Base-by-base conservation (phyloP, 64 coral and sea anemone genomes). In the Stylophora pistillata region DNA sequence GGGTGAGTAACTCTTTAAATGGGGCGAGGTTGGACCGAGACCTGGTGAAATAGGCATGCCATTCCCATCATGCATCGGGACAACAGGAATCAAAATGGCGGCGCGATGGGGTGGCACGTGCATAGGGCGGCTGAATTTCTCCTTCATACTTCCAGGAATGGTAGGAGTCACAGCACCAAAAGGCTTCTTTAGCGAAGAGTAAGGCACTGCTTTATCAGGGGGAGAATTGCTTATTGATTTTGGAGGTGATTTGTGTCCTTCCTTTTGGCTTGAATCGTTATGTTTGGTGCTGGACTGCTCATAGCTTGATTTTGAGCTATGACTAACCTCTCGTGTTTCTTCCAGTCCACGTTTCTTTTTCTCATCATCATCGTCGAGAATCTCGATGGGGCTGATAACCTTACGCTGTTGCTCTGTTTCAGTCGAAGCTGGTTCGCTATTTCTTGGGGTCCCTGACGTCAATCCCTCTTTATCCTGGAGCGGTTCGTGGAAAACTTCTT, bases 281-380 rank as follows among this genome's bases (percentile, higher is more conserved):
- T 77, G 30, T 30, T 72, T 74, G 53, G 59, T 16, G 30, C n/a
- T 78, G 28, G 54, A 56, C 34, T 79, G 32, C 72, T 78, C 33
- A 55, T 69, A 65, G 23, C 30, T 89, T 53, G 30, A 17, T 23
- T 58, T 32, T 30, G 17, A 77, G 41, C 20, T 71, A 9, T 78
- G 64, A 0, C 15, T 30, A 11, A 16, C 3, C 58, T 74, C 77
- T 66, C 60, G 68, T 16, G 68, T 78, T 26, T 61, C 65, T 73
- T 88, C 72, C 16, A 58, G n/a, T 5, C 66, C 37, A 32, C 77
- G 82, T 31, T 85, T 95, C 66, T 88, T 89, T 58, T 92, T 95
- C 30, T 92, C 88, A 56, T 99, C 94, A 28, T 99, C 97, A 20
- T 95, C 97, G 65, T 99, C 97, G 25, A 99, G 61, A 69, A 97